These are phyloP conservation scores for Proteles cristata DNA, from an alignment of 2,113 vertebrate genomes.

Conservation along the genomic window DNA sequence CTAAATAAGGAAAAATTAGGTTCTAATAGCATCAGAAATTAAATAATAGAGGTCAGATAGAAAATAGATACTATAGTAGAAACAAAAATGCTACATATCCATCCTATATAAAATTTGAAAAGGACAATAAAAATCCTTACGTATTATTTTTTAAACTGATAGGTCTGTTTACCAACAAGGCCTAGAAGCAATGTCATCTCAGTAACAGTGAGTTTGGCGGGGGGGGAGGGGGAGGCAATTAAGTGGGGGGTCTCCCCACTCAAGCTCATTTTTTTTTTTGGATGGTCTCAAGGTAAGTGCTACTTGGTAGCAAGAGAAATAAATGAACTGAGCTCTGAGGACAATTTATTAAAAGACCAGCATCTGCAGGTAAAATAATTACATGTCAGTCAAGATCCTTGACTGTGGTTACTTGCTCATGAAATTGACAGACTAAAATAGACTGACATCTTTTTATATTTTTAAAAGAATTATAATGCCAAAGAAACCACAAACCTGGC, in stretches of 20 bases:
- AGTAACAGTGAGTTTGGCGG: neutral
- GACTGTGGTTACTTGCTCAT: neutral
- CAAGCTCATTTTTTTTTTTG: neutral
- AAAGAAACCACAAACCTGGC: neutral
- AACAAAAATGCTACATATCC: neutral
- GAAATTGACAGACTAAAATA: neutral
- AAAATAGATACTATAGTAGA: neutral
- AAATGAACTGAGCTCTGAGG: neutral
- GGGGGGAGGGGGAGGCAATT: neutral
- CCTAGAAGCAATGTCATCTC: neutral
- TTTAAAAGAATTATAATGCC: neutral
- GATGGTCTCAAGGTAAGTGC: neutral
- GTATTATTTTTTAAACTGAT: neutral
- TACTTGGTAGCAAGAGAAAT: neutral
- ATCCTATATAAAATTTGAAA: neutral
- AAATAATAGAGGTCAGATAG: neutral
- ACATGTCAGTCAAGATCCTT: neutral
- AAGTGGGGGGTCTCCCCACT: neutral
- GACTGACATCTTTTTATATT: neutral
- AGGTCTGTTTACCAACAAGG: neutral
- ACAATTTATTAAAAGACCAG: neutral
- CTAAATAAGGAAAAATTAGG: neutral
- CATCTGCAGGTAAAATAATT: neutral
- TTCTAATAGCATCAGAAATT: neutral
- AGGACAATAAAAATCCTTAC: neutral